Conservation (phyloP, 2,113 vertebrate species). For the Ctenomys sociabilis region DNA sequence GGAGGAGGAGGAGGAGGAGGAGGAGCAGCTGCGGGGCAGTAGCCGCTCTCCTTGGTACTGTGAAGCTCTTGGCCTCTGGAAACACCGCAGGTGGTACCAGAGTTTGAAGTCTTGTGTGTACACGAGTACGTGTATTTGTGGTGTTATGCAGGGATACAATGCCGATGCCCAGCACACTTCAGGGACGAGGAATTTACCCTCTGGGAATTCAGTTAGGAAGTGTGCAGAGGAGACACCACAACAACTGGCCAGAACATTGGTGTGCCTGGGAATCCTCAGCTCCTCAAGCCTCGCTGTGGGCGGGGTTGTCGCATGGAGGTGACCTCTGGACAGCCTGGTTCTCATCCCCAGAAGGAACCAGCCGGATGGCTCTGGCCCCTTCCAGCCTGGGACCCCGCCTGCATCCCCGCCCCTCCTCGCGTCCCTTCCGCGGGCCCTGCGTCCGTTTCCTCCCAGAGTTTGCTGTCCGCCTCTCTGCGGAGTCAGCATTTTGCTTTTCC, state of each 20-base stretch:
- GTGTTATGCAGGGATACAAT: background rate
- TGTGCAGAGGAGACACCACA: no score
- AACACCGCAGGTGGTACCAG: background rate
- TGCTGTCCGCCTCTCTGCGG: background rate
- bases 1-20: no score
- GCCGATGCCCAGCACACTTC: background rate
- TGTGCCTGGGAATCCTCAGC: background rate
- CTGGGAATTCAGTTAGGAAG: no score
- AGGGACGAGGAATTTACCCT: background rate
- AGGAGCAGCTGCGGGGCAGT: no score
- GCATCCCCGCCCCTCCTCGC: rapidly evolving
- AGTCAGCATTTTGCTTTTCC: background rate
- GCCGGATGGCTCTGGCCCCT: background rate
- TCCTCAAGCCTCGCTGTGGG: background rate
- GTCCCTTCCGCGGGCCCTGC: background rate
- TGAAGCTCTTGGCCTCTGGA: background rate
- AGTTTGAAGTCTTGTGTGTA: background rate
- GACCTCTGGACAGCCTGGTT: background rate
- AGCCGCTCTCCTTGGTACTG: background rate
- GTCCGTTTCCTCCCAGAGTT: rapidly evolving
- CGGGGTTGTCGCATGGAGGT: rapidly evolving
- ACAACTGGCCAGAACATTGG: background rate
- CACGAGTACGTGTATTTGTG: background rate
- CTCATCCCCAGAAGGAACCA: no score
- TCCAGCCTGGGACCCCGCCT: background rate